A percentile compares a stretch with the other conserved stretches of the same genome.
These are phyloP conservation scores for Dasypogon diadema DNA, from an alignment of 2,888 invertebrate species.

Conservation along the genomic window DNA sequence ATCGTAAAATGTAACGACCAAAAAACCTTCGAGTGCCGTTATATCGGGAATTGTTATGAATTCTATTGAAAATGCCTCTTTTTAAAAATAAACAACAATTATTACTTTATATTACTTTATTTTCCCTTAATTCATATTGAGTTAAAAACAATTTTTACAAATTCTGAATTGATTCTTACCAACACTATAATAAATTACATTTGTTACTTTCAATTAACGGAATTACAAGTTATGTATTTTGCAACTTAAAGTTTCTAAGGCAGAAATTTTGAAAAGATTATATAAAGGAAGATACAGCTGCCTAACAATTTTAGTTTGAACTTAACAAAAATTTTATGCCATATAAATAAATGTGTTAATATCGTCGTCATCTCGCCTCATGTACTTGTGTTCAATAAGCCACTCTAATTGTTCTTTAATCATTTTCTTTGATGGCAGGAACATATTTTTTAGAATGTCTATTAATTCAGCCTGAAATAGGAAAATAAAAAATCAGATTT, in stretches of 20 bases:
- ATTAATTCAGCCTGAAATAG: constrained; percentile 85
- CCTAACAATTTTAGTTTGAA: background rate
- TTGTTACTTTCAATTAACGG: background rate
- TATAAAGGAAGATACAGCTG: constrained; percentile 3
- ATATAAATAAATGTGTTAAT: constrained; percentile 98
- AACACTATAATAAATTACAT: constrained; percentile 42
- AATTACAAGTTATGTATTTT: background rate
- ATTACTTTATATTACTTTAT: constrained; percentile 43
- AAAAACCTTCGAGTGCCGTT: too few relatives aligned
- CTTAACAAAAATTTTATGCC: constrained; percentile 74
- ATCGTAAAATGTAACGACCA: too few relatives aligned
- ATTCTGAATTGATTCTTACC: constrained; percentile 32
- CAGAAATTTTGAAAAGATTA: background rate
- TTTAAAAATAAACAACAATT: too few relatives aligned
- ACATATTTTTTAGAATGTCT: constrained; percentile 99
- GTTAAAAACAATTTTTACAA: constrained; percentile 49
- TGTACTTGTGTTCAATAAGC: constrained; percentile 99
- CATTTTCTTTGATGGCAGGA: constrained; percentile 98
- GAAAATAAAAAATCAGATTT: background rate
- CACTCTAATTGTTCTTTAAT: constrained; percentile 99
- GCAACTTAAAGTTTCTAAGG: constrained; percentile 15
- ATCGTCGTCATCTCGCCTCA: constrained; percentile 95
- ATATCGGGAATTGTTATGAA: too few relatives aligned
- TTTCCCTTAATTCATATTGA: constrained; percentile 17
- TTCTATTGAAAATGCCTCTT: too few relatives aligned